Evolutionary conservation across 2,888 invertebrate genomes (phyloP).

Genomic region (Nomada fucata): DNA sequence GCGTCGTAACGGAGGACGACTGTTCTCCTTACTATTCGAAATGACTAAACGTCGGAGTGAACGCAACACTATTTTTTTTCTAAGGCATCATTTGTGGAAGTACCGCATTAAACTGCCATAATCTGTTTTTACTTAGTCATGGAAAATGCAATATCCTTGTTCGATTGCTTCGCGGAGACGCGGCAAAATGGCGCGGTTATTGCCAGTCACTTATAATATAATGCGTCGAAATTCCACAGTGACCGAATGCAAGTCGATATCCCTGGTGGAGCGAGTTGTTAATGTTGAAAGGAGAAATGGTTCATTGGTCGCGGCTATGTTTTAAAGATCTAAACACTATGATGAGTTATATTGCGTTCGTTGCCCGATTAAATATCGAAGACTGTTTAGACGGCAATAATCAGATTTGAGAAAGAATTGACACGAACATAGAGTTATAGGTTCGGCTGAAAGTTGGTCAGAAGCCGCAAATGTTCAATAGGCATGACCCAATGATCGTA

Average conservation of each 20-base stretch:
- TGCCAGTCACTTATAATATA: background rate
- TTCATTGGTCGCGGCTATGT: conserved; percentile 31
- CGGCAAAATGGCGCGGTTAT: conserved; percentile 25
- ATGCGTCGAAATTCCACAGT: conserved; percentile 10
- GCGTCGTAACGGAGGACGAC: conserved; percentile 42
- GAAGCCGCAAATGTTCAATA: too few species aligned
- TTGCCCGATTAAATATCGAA: too few species aligned
- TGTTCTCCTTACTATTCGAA: conserved; percentile 33
- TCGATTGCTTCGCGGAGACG: background rate
- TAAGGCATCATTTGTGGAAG: conserved; percentile 1
- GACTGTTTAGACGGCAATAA: too few species aligned
- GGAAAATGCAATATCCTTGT: background rate
- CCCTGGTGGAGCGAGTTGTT: conserved; percentile 30
- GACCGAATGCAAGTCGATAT: conserved; percentile 31
- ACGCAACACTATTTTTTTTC: conserved; percentile 21
- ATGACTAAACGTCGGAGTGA: conserved; percentile 30
- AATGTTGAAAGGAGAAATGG: conserved; percentile 32
- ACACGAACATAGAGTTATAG: too few species aligned
- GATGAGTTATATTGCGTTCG: too few species aligned
- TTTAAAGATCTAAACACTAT: conserved; percentile 39
- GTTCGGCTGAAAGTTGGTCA: too few species aligned
- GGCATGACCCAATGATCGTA: too few species aligned
- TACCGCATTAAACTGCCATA: background rate
- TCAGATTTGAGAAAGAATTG: too few species aligned
- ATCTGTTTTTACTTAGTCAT: background rate